Conservation (phyloP, 2,113 vertebrate genomes). For the Baryphthengus martii region DNA sequence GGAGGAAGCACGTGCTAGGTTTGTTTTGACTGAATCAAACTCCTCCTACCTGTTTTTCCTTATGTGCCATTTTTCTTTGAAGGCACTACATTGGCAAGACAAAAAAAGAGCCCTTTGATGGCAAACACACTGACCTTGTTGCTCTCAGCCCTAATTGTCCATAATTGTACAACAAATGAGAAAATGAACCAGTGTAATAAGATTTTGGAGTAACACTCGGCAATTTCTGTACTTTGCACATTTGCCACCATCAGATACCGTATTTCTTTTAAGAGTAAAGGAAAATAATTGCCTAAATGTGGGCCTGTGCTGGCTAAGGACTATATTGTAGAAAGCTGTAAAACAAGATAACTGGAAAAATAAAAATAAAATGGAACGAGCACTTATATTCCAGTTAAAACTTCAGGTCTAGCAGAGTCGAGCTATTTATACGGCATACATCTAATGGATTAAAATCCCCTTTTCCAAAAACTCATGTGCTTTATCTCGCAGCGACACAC, state of each 20-base stretch:
- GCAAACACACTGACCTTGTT: not conserved
- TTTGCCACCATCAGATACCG: constrained; percentile 12
- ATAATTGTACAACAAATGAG: not conserved
- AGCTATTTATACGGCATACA: not conserved
- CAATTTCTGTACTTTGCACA: not conserved
- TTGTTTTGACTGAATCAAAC: not conserved
- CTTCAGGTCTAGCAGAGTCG: not conserved
- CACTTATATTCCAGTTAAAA: not conserved
- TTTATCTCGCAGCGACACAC: constrained; percentile 49
- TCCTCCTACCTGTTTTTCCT: not conserved
- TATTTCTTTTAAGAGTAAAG: not conserved
- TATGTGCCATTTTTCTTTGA: not conserved
- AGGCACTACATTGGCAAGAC: rapidly evolving
- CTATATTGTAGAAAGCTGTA: constrained; percentile 19
- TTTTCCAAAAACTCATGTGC: not conserved
- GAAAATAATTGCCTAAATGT: not conserved
- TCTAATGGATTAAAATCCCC: constrained; percentile 10
- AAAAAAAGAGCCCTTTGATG: not conserved
- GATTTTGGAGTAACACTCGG: not conserved
- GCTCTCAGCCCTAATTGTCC: not conserved
- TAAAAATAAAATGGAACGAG: not conserved
- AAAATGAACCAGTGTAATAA: not conserved
- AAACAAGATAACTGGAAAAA: constrained; percentile 29
- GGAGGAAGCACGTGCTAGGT: not conserved
- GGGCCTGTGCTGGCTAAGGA: not conserved